Evolutionary conservation across 2,888 invertebrate species (phyloP), one percentile per base, ranked within the genome.

Genomic region (Orchesellides sinensis): DNA sequence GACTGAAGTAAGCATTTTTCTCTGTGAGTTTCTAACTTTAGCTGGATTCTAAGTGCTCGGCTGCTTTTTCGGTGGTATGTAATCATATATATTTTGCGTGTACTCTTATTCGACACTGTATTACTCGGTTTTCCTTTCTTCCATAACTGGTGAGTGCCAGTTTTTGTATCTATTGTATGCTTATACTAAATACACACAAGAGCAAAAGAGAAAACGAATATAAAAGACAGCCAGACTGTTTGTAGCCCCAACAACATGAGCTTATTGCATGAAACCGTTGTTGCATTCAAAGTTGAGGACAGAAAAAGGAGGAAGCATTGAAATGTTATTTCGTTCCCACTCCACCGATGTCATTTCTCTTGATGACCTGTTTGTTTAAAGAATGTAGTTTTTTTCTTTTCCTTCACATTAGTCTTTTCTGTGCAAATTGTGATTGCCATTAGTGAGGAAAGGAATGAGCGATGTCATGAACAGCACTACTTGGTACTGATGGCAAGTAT

Each of bases 341-440:
- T 54, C 59, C 47, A 59, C 32, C 65, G 70, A 79, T 63, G 66
- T 81, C 73, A 73, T 73, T 59, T 73, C 66, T 74, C 59, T 68
- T 81, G 81, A 81, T 81, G 81, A 74, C 81, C 81, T 74, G 81
- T 81, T 81, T 81, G 68, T 81, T 81, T 73, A 74, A 73, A 73
- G 81, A 81, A 61, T 68, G 49, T 54, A 32, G 54, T 52, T 35
- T 65, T 73, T 80, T 68, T n/a, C n/a, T n/a, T 61, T 61, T 68
- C 68, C 8, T 29, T 66, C 73, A 68, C 74, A 74, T 81, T 74
- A 81, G 81, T 74, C 80, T 66, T 74, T 68, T 68, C 4, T 68
- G 68, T 74, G 68, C 81, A 81, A 81, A 81, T 81, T 81, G 81
- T 81, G 81, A 81, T 74, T 81, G 81, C 74, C 81, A 81, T 81